Conservation (phyloP, 2,888 invertebrate species). For the Strigamia crassipes region DNA sequence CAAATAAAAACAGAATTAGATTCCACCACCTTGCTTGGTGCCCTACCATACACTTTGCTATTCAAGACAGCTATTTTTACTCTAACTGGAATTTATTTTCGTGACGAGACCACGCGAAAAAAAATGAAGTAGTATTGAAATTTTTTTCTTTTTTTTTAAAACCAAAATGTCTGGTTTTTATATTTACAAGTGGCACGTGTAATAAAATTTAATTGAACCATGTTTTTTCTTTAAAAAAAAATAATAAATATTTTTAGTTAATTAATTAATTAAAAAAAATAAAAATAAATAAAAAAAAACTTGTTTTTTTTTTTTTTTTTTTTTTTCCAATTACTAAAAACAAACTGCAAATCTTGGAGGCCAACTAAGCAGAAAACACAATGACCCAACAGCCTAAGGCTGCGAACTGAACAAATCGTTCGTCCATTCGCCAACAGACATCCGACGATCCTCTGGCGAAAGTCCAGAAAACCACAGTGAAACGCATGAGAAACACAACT, state of each 20-base stretch:
- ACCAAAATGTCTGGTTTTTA: too few species aligned
- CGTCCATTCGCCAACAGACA: constrained; percentile 38
- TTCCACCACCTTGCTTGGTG: neutral
- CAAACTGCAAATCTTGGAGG: neutral
- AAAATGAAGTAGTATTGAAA: too few species aligned
- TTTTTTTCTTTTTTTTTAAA: too few species aligned
- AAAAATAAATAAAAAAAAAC: neutral
- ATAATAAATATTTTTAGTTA: neutral
- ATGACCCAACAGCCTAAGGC: constrained; percentile 17
- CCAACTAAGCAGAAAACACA: constrained; percentile 20
- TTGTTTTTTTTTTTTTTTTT: neutral
- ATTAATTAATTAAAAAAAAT: neutral
- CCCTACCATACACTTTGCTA: neutral
- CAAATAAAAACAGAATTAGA: neutral
- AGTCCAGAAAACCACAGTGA: constrained; percentile 35
- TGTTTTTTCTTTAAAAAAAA: too few species aligned
- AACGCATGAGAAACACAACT: constrained; percentile 10
- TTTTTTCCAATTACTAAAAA: neutral
- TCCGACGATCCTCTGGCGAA: constrained; percentile 38
- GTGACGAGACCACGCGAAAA: neutral
- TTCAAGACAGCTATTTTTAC: neutral
- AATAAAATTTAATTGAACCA: too few species aligned
- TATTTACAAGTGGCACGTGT: too few species aligned
- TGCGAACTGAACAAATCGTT: constrained; percentile 34
- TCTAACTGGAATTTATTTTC: neutral